Evolutionary conservation across 92 coral and sea anemone species (phyloP).

Genomic region (Scolanthus callimorphus): DNA sequence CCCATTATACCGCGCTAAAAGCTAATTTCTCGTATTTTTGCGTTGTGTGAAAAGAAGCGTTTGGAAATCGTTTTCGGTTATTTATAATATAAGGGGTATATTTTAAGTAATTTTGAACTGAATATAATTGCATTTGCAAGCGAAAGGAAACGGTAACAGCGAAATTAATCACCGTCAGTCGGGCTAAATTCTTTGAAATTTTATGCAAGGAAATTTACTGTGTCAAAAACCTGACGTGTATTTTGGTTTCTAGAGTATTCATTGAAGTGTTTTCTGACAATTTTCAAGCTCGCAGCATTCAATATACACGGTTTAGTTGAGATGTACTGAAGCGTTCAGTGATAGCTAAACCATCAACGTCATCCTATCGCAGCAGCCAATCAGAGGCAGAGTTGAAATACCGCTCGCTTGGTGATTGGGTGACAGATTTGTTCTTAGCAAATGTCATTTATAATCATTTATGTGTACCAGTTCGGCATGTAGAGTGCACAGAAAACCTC

Average conservation of each 20-base stretch:
- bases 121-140: no score
- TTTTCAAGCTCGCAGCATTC: constrained; percentile 24
- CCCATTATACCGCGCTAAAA: no score
- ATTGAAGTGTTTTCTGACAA: constrained; percentile 68
- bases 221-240: constrained; percentile 41
- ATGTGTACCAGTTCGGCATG: constrained; percentile 88
- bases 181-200: no score
- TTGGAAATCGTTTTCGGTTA: no score
- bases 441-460: constrained; percentile 86
- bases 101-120: no score
- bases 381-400: constrained; percentile 44
- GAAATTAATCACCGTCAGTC: no score
- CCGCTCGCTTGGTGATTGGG: constrained; percentile 75
- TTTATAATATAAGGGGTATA: no score
- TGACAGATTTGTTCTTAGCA: constrained; percentile 64
- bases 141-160: no score
- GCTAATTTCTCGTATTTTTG: no score
- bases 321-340: constrained; percentile 71
- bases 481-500: constrained; percentile 68
- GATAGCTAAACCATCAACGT: constrained; percentile 67
- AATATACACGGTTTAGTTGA: constrained; percentile 45
- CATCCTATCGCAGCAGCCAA: constrained; percentile 59
- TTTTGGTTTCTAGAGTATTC: constrained; percentile 34
- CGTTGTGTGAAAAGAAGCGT: no score
- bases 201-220: constrained; percentile 21